phyloP scores from a whole-genome alignment of 2,797 vertebrate species.

The Arnoldichthys spilopterus region DNA sequence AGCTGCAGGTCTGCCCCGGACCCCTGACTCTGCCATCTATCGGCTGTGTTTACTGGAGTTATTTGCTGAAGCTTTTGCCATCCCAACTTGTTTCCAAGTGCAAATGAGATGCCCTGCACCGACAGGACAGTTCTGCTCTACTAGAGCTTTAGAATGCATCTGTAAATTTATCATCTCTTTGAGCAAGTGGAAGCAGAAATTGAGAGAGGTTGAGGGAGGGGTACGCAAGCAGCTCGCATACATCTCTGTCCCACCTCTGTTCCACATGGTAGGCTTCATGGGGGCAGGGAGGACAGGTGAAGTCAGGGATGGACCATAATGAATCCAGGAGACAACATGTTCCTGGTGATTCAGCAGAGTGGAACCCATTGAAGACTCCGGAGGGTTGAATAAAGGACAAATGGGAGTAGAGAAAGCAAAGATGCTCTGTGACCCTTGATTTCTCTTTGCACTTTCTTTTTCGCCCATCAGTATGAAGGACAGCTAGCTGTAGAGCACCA shows the following conservation, averaged over 20 bases:
- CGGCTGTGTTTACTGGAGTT: conserved; percentile 5
- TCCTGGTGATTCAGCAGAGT: conserved; percentile 64
- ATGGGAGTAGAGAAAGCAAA: background rate
- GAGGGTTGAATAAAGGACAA: conserved; percentile 14
- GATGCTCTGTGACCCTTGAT: conserved; percentile 1
- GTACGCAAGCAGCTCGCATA: conserved; percentile 63
- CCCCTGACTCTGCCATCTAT: background rate
- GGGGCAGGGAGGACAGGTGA: conserved; percentile 60
- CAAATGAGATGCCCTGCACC: conserved; percentile 51
- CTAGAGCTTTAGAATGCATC: conserved; percentile 58
- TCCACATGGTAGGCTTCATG: conserved; percentile 70
- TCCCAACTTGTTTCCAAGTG: background rate
- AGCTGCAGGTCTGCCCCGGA: background rate
- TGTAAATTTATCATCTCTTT: conserved; percentile 65
- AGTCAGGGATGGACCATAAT: conserved; percentile 62
- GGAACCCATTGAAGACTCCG: conserved; percentile 52
- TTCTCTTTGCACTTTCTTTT: conserved; percentile 32
- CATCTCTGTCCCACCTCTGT: conserved; percentile 67
- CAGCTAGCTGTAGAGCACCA: background rate
- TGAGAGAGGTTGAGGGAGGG: conserved; percentile 52
- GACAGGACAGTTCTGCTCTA: conserved; percentile 54
- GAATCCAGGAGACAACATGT: conserved; percentile 32
- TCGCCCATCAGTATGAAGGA: background rate
- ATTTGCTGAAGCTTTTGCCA: conserved; percentile 25
- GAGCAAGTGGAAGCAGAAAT: conserved; percentile 53